Base-by-base conservation (phyloP, 2,888 invertebrate species). In the Cheiracanthium punctorium region DNA sequence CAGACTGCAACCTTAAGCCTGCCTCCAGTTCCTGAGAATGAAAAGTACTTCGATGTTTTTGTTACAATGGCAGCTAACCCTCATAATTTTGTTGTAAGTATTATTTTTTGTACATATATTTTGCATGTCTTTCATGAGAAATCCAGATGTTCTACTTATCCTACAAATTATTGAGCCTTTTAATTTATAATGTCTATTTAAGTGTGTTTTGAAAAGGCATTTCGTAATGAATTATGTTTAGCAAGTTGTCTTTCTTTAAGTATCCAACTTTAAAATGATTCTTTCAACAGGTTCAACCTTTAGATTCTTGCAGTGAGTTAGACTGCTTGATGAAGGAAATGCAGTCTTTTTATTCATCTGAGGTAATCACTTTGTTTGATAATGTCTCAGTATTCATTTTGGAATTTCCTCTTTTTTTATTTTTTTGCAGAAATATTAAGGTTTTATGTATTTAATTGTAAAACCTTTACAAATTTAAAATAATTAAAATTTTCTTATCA, bases 11-110 rank as follows among this genome's bases (percentile, higher is more conserved):
- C 84, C n/a, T 20, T 85, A 12, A 75, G 29, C 32, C 91, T 91
- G 24, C 93, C 93, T 0, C 85, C 85, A 14, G 91, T 94, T 29
- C 93, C 94, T 1, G 88, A 89, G 0, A 89, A 92, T 64, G 94
- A 93, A 1, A 92, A 93, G 43, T 94, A 93, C 90, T 95, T 95
- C 90, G 95, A 95, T 90, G 94, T 96, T 17, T 93, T 94, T 90
- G 93, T 96, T 80, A 94, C 95, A 0, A 94, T 95, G 93, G 95
- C 95, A 0, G 95, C 96, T 1, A 95, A 94, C 93, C 96, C 96
- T 0, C 94, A 94, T 91, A 94, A 95, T 92, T 95, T 95, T 90
- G 94, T 94, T 65, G 94, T 95, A 80, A 88, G 73, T 28, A 24
- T 5, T 37, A 5, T 32, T 8, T n/a, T n/a, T n/a, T n/a, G n/a